Conservation (phyloP, 1,140 invertebrate genomes). For the Cylas formicarius region DNA sequence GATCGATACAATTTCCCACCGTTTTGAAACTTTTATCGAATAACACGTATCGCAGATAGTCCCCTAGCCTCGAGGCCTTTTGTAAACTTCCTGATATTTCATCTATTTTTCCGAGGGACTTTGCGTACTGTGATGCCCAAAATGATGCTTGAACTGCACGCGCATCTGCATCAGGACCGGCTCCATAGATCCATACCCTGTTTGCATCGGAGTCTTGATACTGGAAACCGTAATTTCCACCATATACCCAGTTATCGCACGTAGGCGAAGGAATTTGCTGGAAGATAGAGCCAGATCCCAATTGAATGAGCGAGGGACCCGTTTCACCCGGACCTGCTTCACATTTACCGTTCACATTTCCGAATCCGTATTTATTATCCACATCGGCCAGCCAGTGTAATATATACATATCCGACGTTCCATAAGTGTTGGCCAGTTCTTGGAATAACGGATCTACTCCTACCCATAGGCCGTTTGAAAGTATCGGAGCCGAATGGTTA, state of each 20-base stretch:
- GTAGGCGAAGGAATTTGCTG: constrained; percentile 12
- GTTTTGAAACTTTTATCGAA: constrained; percentile 19
- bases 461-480: not conserved
- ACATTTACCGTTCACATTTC: constrained; percentile 16
- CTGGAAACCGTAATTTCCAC: constrained; percentile 13
- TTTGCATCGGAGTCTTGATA: not conserved
- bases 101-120: constrained; percentile 4
- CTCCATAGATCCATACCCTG: not conserved
- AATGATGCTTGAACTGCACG: constrained; percentile 19
- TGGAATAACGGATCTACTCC: constrained; percentile 20
- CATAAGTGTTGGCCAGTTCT: constrained; percentile 15
- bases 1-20: constrained; percentile 14
- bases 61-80: constrained; percentile 19
- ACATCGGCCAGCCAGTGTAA: constrained; percentile 23
- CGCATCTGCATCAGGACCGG: constrained; percentile 18
- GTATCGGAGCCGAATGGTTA: constrained; percentile 4
- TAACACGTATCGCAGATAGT: constrained; percentile 20
- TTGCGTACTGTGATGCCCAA: constrained; percentile 17
- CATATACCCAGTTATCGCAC: constrained; percentile 16
- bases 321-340: constrained; percentile 10
- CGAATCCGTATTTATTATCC: constrained; percentile 23
- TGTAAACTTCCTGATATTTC: constrained; percentile 7
- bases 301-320: constrained; percentile 14
- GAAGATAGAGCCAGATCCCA: constrained; percentile 15
- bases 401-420: constrained; percentile 13